Base-by-base conservation (phyloP, 2,888 invertebrate genomes). In the Acheta domesticus region DNA sequence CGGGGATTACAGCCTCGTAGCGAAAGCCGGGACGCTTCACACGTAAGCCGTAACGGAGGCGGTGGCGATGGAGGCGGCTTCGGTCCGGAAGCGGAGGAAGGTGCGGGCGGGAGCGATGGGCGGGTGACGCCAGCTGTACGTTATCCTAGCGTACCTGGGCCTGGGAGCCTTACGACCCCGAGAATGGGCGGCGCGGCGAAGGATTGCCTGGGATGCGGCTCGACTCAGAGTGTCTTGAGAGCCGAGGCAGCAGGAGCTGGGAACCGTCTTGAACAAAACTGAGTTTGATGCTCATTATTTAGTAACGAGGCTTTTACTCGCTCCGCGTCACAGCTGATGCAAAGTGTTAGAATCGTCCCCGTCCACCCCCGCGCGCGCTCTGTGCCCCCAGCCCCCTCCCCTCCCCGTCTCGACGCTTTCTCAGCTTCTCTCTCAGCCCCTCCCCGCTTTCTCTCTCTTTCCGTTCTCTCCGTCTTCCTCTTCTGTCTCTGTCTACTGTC, bases 281-380 rank as follows among this genome's bases (percentile, higher is more conserved):
- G 50, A 80, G 80, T 80, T 81, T 81, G 78, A 77, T 77, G 81
- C 80, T 81, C 81, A 81, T 81, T 80, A 81, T 81, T 81, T 81
- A 81, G 81, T 81, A 80, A 81, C 75, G 80, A 81, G 49, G 81
- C 81, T 81, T 81, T 81, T 81, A 81, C 79, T 78, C 80, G 76
- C 78, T 50, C 76, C 36, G 49, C 79, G 75, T 76, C 75, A 79
- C 79, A 79, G 76, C 79, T 79, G 79, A 76, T 62, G 62, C 62
- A 62, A 62, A 62, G 62, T 62, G 62, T 62, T 62, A 62, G 62
- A 62, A 62, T 62, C 62, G 62, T 62, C n/a, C 62, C 62, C 62
- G 62, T 62, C 62, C 62, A n/a, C 62, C n/a, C 62, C 62, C 62
- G 14, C 36, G 36, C 36, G 36, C 36, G 36, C 8, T 36, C 36